Conservation (phyloP, 2,113 vertebrate species). For the Podarcis cretensis region DNA sequence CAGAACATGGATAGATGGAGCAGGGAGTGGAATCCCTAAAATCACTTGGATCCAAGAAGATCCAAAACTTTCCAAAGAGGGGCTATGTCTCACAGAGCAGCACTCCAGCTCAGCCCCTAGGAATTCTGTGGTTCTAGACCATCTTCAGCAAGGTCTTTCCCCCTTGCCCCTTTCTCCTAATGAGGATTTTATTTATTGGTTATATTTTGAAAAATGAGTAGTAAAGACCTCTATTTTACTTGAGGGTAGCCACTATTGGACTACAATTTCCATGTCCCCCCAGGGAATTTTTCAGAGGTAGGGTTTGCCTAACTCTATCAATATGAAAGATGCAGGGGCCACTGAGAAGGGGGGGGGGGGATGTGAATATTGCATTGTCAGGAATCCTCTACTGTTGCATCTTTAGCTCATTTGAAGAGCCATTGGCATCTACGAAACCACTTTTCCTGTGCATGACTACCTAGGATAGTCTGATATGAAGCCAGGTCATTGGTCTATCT, state of each 20-base stretch:
- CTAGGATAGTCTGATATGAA: neutral
- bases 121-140: neutral
- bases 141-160: too few relatives aligned
- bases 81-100: too few relatives aligned
- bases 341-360: too few relatives aligned
- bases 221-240: too few relatives aligned
- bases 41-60: too few relatives aligned
- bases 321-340: neutral
- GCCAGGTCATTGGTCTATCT: too few relatives aligned
- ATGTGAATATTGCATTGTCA: neutral
- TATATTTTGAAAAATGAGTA: too few relatives aligned
- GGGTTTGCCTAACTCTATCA: neutral
- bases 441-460: neutral
- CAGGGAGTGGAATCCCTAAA: too few relatives aligned
- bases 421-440: accelerated
- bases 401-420: neutral
- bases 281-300: neutral
- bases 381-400: neutral
- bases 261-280: too few relatives aligned
- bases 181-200: too few relatives aligned
- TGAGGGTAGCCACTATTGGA: too few relatives aligned
- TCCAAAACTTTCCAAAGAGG: neutral
- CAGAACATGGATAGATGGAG: neutral
- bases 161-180: neutral
- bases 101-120: too few relatives aligned